Percentiles rank a stretch among this genome's conserved stretches.
Evolutionary conservation across 2,797 vertebrate genomes (phyloP).

Genomic region (Manis pentadactyla): DNA sequence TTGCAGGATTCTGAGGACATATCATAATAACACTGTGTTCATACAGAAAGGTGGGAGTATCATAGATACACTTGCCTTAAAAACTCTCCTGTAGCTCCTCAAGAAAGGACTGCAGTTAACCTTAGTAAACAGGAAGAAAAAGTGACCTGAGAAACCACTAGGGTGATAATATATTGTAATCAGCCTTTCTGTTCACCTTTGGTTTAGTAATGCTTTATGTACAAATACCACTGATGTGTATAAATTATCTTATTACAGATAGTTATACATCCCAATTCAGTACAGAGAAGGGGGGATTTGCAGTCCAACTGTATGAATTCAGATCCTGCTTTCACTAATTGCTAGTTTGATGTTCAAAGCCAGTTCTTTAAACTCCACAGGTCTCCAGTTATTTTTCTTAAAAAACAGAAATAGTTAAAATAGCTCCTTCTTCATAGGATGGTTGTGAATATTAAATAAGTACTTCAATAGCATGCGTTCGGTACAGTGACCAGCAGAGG

Average conservation of each 20-base stretch:
- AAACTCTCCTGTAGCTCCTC: not conserved
- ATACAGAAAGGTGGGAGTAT: not conserved
- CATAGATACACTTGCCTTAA: not conserved
- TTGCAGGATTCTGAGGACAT: not conserved
- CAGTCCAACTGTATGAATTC: not conserved
- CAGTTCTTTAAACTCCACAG: not conserved
- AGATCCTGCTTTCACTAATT: not conserved
- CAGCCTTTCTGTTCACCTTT: constrained; percentile 7
- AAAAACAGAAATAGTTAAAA: not conserved
- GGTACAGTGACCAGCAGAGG: not conserved
- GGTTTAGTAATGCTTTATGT: not conserved
- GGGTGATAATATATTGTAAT: not conserved
- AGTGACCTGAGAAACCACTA: not conserved
- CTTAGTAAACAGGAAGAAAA: not conserved
- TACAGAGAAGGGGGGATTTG: not conserved
- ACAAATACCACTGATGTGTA: not conserved
- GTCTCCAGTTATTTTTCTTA: not conserved
- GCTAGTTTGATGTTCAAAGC: constrained; percentile 26
- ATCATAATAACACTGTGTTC: not conserved
- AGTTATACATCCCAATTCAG: not conserved
- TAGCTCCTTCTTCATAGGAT: not conserved
- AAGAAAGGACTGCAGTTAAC: constrained; percentile 10
- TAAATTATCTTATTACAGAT: not conserved
- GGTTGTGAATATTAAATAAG: not conserved
- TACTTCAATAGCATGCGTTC: not conserved